A percentile compares a stretch with the other conserved stretches of the same genome.
phyloP scores from a whole-genome alignment of 2,113 vertebrate genomes.

The Cyphomyrus discorhynchus region DNA sequence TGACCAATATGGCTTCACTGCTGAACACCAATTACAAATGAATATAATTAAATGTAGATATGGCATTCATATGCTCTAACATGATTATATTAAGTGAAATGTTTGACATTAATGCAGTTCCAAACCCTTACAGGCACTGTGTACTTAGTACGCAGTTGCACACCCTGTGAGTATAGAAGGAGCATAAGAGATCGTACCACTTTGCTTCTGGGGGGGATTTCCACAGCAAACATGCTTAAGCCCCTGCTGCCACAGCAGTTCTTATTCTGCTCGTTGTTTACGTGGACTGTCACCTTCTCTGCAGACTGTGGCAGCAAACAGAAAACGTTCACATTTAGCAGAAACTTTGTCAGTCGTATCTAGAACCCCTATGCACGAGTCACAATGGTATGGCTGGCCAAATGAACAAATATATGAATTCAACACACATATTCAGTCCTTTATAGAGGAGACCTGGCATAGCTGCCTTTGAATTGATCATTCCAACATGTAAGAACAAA shows the following conservation, averaged over 20 bases:
- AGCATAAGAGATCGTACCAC: slow-evolving; percentile 57
- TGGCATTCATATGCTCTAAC: not conserved
- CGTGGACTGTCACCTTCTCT: slow-evolving; percentile 75
- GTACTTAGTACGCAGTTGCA: not conserved
- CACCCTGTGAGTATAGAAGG: not conserved
- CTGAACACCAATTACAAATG: not conserved
- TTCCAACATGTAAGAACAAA: not conserved
- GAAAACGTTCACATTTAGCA: slow-evolving; percentile 6
- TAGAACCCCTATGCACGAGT: not conserved
- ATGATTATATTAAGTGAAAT: not conserved
- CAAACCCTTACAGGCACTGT: not conserved
- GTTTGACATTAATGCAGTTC: not conserved
- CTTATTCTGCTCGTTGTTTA: slow-evolving; percentile 80
- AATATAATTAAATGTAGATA: not conserved
- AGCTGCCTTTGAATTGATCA: not conserved
- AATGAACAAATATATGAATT: not conserved
- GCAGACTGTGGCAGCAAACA: slow-evolving; percentile 64
- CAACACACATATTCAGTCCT: not conserved
- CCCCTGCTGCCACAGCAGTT: slow-evolving; percentile 81
- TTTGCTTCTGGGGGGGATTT: slow-evolving; percentile 76
- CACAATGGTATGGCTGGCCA: not conserved
- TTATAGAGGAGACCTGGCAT: not conserved
- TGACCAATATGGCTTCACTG: not conserved
- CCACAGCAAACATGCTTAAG: slow-evolving; percentile 77
- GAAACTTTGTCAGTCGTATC: not conserved